phyloP scores from a whole-genome alignment of 2,797 vertebrate species.

The Bradypus variegatus region DNA sequence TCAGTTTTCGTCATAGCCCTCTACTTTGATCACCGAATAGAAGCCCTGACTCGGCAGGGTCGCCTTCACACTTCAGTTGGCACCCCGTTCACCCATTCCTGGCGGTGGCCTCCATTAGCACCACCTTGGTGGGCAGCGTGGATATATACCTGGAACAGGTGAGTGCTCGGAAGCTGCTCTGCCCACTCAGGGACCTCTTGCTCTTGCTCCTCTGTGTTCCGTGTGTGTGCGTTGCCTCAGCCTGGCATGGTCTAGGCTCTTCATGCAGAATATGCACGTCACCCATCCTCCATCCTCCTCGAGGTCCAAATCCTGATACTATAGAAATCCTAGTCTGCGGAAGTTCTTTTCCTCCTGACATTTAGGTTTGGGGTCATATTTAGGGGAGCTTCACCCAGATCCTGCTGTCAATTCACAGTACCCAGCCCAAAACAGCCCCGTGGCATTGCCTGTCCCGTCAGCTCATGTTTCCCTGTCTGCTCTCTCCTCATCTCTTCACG shows the following conservation, averaged over 20 bases:
- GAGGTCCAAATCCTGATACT: background rate
- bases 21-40: constrained; percentile 86
- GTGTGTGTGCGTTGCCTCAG: background rate
- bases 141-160: constrained; percentile 91
- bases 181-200: background rate
- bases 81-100: constrained; percentile 84
- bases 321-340: background rate
- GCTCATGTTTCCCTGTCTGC: no score
- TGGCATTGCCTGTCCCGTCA: background rate
- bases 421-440: background rate
- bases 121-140: constrained; percentile 78
- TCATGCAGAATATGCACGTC: background rate
- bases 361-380: background rate
- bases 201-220: background rate
- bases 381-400: background rate
- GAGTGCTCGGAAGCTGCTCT: background rate
- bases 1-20: constrained; percentile 81
- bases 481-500: background rate
- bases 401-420: background rate
- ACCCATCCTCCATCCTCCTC: background rate
- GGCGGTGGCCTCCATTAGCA: constrained; percentile 83
- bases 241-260: background rate
- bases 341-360: background rate
- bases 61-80: constrained; percentile 82
- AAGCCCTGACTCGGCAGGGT: constrained; percentile 75